Base-by-base conservation (phyloP, 2,888 invertebrate genomes). In the Andrena bicolor region DNA sequence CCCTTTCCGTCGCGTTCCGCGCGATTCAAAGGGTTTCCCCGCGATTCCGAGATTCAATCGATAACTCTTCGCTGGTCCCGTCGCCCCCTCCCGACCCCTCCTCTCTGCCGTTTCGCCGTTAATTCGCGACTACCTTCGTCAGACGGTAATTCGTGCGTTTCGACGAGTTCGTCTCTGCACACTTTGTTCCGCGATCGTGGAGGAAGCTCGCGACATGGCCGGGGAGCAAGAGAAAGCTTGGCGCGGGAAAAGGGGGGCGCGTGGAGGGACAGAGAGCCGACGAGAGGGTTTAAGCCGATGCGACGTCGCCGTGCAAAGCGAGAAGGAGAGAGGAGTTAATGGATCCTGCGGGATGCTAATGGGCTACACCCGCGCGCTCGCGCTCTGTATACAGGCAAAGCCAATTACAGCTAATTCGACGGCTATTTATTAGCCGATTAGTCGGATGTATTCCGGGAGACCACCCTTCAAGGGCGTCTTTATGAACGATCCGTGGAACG, bases 291-390 rank as follows among this genome's bases (percentile, higher is more conserved):
- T 77, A 78, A 84, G 72, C 76, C 76, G 77, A 68, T 75, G 75
- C 73, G 77, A 84, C 78, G 84, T 81, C 76, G 76, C 82, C 82
- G 72, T 81, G 72, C 58, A 80, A 80, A 78, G 75, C 61, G 75
- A 85, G 77, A 79, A 87, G 72, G 75, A 74, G 80, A 74, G 80
- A 73, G 70, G 32, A 84, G 80, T 83, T 90, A 90, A 90, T 90
- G 89, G 90, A 88, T 89, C 84, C 88, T 90, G 84, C 78, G 89
- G 88, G 88, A 90, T 89, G 86, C 86, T 90, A 90, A 91, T 91
- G 90, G 90, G 84, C 84, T 85, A 81, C 81, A 83, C 76, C 79
- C 80, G 83, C 73, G 76, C 74, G 75, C 72, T 82, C 74, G 72
- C 71, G 79, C 82, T 76, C 86, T 87, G 87, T 86, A 88, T 89